These are phyloP conservation scores for Pemphigus obesinymphae DNA, from an alignment of 1,140 invertebrate species.

Conservation along the genomic window DNA sequence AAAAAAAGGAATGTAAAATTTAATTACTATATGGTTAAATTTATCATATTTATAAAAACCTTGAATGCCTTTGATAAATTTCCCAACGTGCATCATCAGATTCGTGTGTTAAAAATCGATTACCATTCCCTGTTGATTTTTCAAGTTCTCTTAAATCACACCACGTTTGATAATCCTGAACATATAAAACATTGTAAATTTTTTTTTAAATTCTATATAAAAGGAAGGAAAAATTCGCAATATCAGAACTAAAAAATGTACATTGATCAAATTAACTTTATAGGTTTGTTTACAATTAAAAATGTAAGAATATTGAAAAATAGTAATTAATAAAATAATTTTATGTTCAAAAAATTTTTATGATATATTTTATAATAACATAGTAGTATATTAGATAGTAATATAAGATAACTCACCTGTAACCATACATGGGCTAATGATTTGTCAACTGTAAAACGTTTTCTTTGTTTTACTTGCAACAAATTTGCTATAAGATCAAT, in stretches of 20 bases:
- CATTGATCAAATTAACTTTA: too few species aligned
- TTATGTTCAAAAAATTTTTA: too few species aligned
- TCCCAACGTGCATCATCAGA: conserved; percentile 92
- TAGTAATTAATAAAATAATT: too few species aligned
- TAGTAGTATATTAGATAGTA: too few species aligned
- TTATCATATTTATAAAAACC: background rate
- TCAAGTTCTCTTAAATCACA: conserved; percentile 87
- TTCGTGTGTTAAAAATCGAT: conserved; percentile 90
- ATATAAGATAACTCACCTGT: conserved; percentile 66
- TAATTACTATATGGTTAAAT: background rate
- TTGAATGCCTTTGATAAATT: conserved; percentile 42
- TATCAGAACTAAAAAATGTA: too few species aligned
- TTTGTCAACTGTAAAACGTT: conserved; percentile 95
- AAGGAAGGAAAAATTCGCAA: too few species aligned
- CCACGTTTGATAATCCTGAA: conserved; percentile 91
- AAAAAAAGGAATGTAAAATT: background rate
- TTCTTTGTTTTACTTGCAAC: conserved; percentile 96
- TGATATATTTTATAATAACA: too few species aligned
- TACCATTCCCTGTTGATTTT: conserved; percentile 64
- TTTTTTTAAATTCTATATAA: too few species aligned
- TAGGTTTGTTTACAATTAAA: too few species aligned
- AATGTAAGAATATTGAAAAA: too few species aligned
- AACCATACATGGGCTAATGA: conserved; percentile 91
- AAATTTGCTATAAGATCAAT: conserved; percentile 97
- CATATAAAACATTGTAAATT: too few species aligned